Evolutionary conservation across 2,113 vertebrate genomes (phyloP).

Genomic region (Herpetotheres cachinnans): DNA sequence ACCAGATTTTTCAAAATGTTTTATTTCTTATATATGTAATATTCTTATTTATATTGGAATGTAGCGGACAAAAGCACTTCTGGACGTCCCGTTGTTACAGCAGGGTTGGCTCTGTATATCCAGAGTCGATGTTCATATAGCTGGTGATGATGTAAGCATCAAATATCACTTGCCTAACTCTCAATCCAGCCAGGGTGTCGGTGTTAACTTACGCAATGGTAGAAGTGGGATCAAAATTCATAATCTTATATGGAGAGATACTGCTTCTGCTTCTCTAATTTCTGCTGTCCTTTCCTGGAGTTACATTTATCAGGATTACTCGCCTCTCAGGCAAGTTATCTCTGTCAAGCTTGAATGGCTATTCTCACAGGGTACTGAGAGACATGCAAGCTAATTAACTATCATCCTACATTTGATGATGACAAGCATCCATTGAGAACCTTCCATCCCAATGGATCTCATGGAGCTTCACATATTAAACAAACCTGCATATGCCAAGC

Average conservation of each 20-base stretch:
- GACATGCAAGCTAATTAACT: slow-evolving; percentile 44
- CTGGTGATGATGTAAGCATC: neutral
- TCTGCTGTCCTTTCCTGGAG: neutral
- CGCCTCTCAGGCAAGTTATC: slow-evolving; percentile 1
- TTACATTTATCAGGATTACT: slow-evolving; percentile 33
- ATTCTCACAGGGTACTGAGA: neutral
- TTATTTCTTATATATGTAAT: neutral
- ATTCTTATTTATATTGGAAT: neutral
- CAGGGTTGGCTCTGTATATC: neutral
- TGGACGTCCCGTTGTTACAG: neutral
- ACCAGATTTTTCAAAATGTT: neutral
- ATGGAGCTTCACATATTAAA: slow-evolving; percentile 14
- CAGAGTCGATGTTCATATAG: accelerated
- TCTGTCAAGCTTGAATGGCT: slow-evolving; percentile 46
- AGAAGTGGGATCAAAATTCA: neutral
- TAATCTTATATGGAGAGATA: neutral
- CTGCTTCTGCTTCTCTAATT: neutral
- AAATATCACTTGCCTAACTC: neutral
- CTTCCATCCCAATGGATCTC: slow-evolving; percentile 48
- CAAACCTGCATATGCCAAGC: slow-evolving; percentile 2
- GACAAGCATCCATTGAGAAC: slow-evolving; percentile 9
- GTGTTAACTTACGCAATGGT: neutral
- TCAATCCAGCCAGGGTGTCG: neutral
- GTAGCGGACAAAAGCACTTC: neutral
- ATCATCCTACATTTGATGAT: slow-evolving; percentile 31